Base-by-base conservation (phyloP, 2,888 invertebrate genomes). In the Lasioglossum vierecki region DNA sequence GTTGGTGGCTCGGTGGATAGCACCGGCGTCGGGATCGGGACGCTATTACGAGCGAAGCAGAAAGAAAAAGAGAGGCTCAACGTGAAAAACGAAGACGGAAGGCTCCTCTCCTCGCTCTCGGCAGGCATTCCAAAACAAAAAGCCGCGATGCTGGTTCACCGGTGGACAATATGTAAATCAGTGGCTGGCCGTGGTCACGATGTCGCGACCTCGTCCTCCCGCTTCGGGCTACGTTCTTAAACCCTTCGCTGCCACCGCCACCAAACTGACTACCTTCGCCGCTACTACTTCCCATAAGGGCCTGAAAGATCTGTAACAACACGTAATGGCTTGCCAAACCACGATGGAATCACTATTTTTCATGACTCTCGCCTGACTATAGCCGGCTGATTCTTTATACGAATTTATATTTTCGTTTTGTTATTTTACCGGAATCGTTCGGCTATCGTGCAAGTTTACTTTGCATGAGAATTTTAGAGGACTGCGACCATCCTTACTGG, bases 101-200 rank as follows among this genome's bases (percentile, higher is more conserved):
- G 81, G 79, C 57, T 82, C 76, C 88, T 91, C 84, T 90, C 86
- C 81, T 91, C 84, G 90, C 87, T 91, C 85, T 85, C 81, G 88
- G 86, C 89, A 90, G 94, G 93, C 93, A 95, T 95, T 95, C 94
- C 94, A 94, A 95, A 95, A 95, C 93, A 93, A 94, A 94, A 93
- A 94, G 90, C 90, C 92, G 92, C 92, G 93, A 93, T 91, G 93
- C 91, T 92, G 93, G 89, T 91, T 93, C 92, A 92, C 90, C 92
- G 93, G 92, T 94, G 94, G 94, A 94, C 94, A 94, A 95, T 95
- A 95, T 95, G 95, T 95, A 95, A 95, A 95, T 95, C 94, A 95
- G 94, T 90, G 94, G 94, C 93, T 93, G 94, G 93, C 93, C 90
- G 91, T 93, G 93, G 95, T 95, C 95, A 95, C 95, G 95, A 95